phyloP scores from a whole-genome alignment of 2,113 vertebrate genomes.

The Phalacrocorax carbo region DNA sequence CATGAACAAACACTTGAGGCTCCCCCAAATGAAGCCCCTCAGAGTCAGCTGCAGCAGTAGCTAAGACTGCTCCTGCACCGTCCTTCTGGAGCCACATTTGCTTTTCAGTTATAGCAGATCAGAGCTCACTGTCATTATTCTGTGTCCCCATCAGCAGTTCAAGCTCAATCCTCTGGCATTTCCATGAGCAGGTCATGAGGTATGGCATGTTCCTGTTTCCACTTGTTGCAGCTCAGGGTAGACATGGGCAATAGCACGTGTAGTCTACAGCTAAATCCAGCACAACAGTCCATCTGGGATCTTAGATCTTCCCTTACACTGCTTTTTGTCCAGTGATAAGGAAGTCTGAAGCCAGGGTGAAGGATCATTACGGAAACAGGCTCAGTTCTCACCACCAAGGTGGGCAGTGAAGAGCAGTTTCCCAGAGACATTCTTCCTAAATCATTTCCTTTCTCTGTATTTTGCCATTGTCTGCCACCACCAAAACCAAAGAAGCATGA shows the following conservation, averaged over 20 bases:
- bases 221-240: neutral
- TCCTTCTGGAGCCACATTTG: neutral
- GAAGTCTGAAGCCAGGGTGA: neutral
- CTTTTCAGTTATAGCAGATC: neutral
- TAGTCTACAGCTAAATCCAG: neutral
- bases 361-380: neutral
- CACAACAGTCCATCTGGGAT: neutral
- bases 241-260: accelerated
- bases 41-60: neutral
- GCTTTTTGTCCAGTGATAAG: neutral
- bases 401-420: neutral
- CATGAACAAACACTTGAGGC: neutral
- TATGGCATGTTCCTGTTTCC: neutral
- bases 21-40: neutral
- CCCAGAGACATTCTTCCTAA: neutral
- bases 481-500: neutral
- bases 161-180: neutral
- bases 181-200: neutral
- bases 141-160: neutral
- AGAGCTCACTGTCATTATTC: neutral
- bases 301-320: neutral
- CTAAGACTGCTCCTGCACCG: neutral
- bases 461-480: neutral
- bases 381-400: neutral
- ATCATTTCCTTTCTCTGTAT: neutral